Evolutionary conservation across 2,113 vertebrate genomes (phyloP).

Genomic region (Sphaerodactylus townsendi): DNA sequence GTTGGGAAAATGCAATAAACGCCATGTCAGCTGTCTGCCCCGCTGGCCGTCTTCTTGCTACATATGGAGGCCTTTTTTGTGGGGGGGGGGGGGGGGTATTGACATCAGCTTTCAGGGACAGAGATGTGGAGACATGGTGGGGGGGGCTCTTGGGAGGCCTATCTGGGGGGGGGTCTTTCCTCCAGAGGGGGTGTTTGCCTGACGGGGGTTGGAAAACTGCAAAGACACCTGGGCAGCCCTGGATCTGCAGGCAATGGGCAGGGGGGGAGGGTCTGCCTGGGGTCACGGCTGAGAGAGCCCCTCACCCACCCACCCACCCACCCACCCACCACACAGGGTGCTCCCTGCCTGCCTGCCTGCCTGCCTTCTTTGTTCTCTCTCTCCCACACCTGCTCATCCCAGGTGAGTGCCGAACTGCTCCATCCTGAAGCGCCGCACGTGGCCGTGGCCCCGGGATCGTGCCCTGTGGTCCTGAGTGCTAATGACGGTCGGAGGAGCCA

Average conservation of each 20-base stretch:
- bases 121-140: no score
- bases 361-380: no score
- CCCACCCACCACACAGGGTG: rapidly evolving
- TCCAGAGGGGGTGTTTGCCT: no score
- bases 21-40: background rate
- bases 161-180: background rate
- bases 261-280: background rate
- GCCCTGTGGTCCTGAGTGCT: background rate
- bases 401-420: background rate
- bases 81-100: no score
- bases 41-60: rapidly evolving
- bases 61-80: background rate
- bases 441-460: background rate
- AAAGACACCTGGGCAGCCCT: no score
- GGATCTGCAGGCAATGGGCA: no score
- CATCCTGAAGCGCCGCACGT: no score
- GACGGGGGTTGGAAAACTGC: no score
- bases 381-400: background rate
- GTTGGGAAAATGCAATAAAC: slow-evolving; percentile 24
- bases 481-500: background rate
- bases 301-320: background rate
- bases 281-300: no score
- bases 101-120: no score
- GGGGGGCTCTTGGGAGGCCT: background rate
- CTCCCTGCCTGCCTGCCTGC: rapidly evolving